A percentile compares a stretch with the other conserved stretches of the same genome.
These are phyloP conservation scores for Antitype chi DNA, from an alignment of 2,888 invertebrate species.

Conservation along the genomic window DNA sequence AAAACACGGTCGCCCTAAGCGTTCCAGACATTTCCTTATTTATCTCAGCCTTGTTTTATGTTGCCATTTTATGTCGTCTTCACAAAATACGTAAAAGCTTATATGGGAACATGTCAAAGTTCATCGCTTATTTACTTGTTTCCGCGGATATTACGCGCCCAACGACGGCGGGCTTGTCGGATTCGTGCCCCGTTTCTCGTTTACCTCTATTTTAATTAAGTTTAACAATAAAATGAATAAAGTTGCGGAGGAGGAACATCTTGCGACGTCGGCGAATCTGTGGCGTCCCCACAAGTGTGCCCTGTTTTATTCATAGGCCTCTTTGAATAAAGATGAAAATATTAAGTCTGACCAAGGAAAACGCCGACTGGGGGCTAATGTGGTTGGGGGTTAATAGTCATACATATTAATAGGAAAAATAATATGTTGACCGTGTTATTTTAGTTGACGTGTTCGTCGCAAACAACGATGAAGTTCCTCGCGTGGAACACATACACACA, in stretches of 20 bases:
- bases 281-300: conserved; percentile 74
- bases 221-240: conserved; percentile 84
- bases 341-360: conserved; percentile 85
- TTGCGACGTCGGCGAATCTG: conserved; percentile 78
- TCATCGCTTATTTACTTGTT: conserved; percentile 44
- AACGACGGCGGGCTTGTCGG: conserved; percentile 30
- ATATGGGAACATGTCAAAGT: conserved; percentile 56
- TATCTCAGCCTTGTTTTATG: conserved; percentile 45
- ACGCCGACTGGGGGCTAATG: conserved; percentile 82
- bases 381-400: conserved; percentile 85
- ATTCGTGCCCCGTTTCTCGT: conserved; percentile 32
- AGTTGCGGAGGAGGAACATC: conserved; percentile 78
- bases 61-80: conserved; percentile 49
- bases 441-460: conserved; percentile 40
- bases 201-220: conserved; percentile 80
- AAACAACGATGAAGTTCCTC: conserved; percentile 30
- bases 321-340: conserved; percentile 90
- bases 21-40: conserved; percentile 51
- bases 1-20: conserved; percentile 52
- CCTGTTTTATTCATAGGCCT: conserved; percentile 89
- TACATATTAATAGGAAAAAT: conserved; percentile 86
- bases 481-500: conserved; percentile 18
- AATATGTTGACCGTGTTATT: conserved; percentile 72
- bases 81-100: conserved; percentile 57
- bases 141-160: conserved; percentile 31